A percentile compares a stretch with the other conserved stretches of the same genome.
Evolutionary conservation across 37 sponge, comb jelly and placozoan genomes (phyloP).

Genomic region (Spongilla lacustris): DNA sequence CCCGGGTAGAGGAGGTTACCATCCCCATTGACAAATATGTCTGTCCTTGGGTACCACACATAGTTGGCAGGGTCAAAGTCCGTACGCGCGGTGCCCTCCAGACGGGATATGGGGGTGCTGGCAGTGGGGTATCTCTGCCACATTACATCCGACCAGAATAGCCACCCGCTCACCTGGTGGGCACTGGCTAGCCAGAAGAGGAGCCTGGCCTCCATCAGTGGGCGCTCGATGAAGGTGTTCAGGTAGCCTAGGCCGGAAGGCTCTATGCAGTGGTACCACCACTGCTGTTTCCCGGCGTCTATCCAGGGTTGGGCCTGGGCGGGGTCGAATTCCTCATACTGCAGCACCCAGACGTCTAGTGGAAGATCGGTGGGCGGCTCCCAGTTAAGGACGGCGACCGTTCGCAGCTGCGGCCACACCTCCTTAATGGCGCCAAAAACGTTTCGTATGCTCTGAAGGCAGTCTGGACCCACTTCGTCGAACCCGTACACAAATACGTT

Average conservation of each 20-base stretch:
- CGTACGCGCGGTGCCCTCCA: conserved; percentile 23
- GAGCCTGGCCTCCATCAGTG: conserved; percentile 19
- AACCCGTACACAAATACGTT: conserved; percentile 38
- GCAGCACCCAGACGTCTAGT: conserved; percentile 19
- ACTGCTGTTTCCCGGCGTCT: conserved; percentile 22
- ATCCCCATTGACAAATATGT: conserved; percentile 57
- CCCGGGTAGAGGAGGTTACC: conserved; percentile 42
- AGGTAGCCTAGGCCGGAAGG: conserved; percentile 10
- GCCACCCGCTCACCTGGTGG: conserved; percentile 27
- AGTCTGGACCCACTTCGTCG: conserved; percentile 11
- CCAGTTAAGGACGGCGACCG: conserved; percentile 31
- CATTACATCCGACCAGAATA: conserved; percentile 14
- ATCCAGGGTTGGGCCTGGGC: not conserved
- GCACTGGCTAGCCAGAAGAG: conserved; percentile 28
- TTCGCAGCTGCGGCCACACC: conserved; percentile 32
- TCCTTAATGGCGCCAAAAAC: conserved; percentile 27
- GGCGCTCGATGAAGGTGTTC: conserved; percentile 44
- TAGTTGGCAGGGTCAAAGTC: conserved; percentile 52
- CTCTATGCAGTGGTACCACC: conserved; percentile 43
- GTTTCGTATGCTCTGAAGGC: conserved; percentile 4
- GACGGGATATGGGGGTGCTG: not conserved
- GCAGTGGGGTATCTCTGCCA: conserved; percentile 28
- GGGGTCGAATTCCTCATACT: conserved; percentile 19
- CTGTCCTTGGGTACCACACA: conserved; percentile 34
- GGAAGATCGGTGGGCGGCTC: conserved; percentile 14